A percentile compares a stretch with the other conserved stretches of the same genome.
These are phyloP conservation scores for Cynopterus brachyotis DNA, from an alignment of 2,113 vertebrate species.

Conservation along the genomic window DNA sequence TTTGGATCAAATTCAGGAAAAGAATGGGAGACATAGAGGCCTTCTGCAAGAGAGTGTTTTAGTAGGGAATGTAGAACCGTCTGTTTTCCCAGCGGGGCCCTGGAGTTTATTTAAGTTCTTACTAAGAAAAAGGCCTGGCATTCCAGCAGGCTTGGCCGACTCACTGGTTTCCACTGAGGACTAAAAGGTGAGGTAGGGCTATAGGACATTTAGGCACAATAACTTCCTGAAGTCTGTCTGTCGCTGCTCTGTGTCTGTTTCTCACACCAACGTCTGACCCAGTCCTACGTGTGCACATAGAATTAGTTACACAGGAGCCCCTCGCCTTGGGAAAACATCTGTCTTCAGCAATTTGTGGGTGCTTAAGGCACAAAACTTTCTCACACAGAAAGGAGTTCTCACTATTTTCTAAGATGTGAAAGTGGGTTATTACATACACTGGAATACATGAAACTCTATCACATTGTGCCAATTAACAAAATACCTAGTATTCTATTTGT, in stretches of 20 bases:
- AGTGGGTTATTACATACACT: background rate
- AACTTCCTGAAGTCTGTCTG: background rate
- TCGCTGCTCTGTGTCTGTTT: background rate
- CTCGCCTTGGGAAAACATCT: background rate
- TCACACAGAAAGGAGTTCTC: background rate
- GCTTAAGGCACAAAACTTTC: background rate
- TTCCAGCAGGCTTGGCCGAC: background rate
- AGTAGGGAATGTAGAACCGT: background rate
- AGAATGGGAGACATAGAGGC: background rate
- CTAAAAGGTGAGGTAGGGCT: background rate
- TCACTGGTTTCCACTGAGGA: conserved; percentile 26
- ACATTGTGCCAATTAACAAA: background rate
- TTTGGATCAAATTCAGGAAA: conserved; percentile 1
- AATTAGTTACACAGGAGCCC: background rate
- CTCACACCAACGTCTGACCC: background rate
- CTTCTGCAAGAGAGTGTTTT: conserved; percentile 10
- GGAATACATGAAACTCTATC: background rate
- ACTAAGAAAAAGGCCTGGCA: conserved; percentile 9
- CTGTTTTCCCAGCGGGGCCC: conserved; percentile 36
- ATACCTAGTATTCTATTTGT: background rate
- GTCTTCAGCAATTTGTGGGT: background rate
- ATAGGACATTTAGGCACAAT: background rate
- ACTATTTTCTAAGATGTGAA: background rate
- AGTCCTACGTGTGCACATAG: background rate
- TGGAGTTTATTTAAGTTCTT: conserved; percentile 55